These are phyloP conservation scores for Cydia strobilella DNA, from an alignment of 1,140 invertebrate species.

Conservation along the genomic window DNA sequence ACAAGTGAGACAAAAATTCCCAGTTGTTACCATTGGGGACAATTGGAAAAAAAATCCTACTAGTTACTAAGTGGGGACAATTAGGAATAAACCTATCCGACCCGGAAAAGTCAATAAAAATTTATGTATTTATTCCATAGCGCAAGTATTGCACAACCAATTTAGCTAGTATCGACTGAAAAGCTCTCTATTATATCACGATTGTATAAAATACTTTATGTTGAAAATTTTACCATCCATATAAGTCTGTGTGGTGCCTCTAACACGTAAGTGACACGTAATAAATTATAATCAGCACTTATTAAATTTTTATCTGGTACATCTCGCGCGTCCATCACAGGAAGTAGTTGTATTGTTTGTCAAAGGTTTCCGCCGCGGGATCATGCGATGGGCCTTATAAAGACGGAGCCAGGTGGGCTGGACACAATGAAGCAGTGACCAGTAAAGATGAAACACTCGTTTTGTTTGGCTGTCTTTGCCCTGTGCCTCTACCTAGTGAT, in stretches of 20 bases:
- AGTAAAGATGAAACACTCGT: constrained; percentile 55
- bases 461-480: constrained; percentile 52
- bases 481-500: constrained; percentile 39
- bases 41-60: no score
- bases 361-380: constrained; percentile 52
- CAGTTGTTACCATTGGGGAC: no score
- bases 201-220: no score
- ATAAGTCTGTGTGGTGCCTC: constrained; percentile 34
- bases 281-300: constrained; percentile 54
- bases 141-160: no score
- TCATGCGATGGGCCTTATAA: constrained; percentile 59
- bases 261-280: constrained; percentile 47
- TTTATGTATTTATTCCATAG: no score
- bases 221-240: not conserved
- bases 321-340: constrained; percentile 48
- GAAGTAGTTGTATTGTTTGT: constrained; percentile 67
- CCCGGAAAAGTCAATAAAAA: no score
- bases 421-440: constrained; percentile 42
- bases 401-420: constrained; percentile 35
- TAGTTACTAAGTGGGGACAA: no score
- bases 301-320: constrained; percentile 47
- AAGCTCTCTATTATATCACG: no score
- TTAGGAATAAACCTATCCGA: no score
- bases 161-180: no score
- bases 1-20: no score